A percentile compares a stretch with the other conserved stretches of the same genome.
Evolutionary conservation across 2,113 vertebrate species (phyloP).

Genomic region (Ptychochromis oligacanthus): DNA sequence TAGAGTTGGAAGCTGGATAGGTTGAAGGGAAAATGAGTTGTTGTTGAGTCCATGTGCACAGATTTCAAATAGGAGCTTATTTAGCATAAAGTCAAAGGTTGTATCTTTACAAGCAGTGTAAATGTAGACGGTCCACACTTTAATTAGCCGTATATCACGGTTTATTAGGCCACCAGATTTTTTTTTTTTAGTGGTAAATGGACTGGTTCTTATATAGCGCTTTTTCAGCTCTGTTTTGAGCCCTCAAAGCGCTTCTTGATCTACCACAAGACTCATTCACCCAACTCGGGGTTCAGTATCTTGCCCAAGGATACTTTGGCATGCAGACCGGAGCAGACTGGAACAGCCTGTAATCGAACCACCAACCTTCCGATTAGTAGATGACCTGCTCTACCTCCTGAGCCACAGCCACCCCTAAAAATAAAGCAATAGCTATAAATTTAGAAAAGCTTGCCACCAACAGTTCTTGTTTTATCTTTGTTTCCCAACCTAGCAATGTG

Average conservation of each 20-base stretch:
- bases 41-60: neutral
- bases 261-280: no score
- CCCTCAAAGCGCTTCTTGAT: no score
- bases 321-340: no score
- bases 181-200: no score
- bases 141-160: neutral
- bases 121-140: neutral
- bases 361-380: no score
- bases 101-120: neutral
- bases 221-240: no score
- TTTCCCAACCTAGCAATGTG: slow-evolving; percentile 26
- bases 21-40: neutral
- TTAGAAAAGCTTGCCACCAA: neutral
- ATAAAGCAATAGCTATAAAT: neutral
- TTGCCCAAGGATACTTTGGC: no score
- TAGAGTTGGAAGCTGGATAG: neutral
- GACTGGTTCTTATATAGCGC: no score
- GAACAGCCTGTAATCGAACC: no score
- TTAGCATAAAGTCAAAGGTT: neutral
- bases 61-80: neutral
- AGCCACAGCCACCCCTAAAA: no score
- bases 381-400: no score
- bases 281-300: no score
- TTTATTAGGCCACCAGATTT: neutral
- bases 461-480: slow-evolving; percentile 6